Evolutionary conservation across 1,140 invertebrate genomes (phyloP), one percentile per base, ranked within the genome.

Genomic region (Littorina saxatilis): DNA sequence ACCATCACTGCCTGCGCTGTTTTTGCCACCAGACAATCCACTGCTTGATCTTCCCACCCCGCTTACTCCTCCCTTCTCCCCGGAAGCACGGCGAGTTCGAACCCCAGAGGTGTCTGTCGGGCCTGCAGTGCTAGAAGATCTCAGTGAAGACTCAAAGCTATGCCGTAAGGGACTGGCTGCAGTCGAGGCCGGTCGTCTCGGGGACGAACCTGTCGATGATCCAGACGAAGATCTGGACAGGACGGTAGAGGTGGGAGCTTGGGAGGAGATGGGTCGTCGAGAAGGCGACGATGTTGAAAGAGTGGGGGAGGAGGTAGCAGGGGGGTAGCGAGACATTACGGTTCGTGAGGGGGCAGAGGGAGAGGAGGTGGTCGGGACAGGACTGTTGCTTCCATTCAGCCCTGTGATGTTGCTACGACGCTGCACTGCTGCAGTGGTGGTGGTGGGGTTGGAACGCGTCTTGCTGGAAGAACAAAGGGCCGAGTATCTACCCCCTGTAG

Each of bases 381-480:
- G 20, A 17, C 43, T 37, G 50, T 32, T 55, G 47, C n/a, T 29
- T n/a, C 61, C 39, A 27, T 50, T 68, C 27, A 73, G 50, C 20
- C 78, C 63, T 32, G 61, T 68, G 66, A 80, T 70, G 29, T 70
- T 73, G 43, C 35, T 35, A 11, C 78, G 63, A 5, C 63, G 68
- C 43, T 73, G 68, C 17, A 63, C 43, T 0, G 17, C 5, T 15
- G 32, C 47, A 23, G 39, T 43, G 7, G 78, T 35, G 61, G 78
- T 20, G 23, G 39, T 43, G 7, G 78, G 20, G 61, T 63, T 20
- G 23, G 78, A 39, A 7, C 66, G 78, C 7, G 50, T 50, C 40
- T 70, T 68, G n/a, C 35, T 40, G 29, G 61, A 9, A 2, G 37
- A 20, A n/a, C n/a, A n/a, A 40, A 20, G 55, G 4, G 52, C n/a